phyloP scores from a whole-genome alignment of 2,113 vertebrate genomes.

The Brachyhypopomus gauderio region DNA sequence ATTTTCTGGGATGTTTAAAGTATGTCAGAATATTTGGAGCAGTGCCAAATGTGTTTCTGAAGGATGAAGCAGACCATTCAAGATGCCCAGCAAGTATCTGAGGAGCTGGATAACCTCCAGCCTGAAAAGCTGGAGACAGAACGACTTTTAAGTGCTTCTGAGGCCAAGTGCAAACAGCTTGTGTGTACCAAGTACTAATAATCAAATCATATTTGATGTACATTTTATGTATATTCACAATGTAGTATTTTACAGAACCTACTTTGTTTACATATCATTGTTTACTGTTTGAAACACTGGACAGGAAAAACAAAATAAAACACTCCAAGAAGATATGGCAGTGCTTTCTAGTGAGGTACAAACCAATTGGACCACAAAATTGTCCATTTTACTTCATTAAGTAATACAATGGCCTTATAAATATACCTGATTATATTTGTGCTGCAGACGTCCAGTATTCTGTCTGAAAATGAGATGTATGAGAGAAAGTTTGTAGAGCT shows the following conservation, averaged over 20 bases:
- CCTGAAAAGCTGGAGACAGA: constrained; percentile 34
- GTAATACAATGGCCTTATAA: not conserved
- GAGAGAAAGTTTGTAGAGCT: constrained; percentile 26
- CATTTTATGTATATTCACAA: not conserved
- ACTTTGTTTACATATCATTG: not conserved
- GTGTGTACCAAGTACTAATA: constrained; percentile 35
- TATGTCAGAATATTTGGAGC: no score
- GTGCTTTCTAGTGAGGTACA: constrained; percentile 41
- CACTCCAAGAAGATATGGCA: constrained; percentile 30
- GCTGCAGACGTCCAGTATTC: constrained; percentile 20
- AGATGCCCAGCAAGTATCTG: constrained; percentile 27
- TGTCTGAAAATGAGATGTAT: constrained; percentile 23
- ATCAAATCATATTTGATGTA: not conserved
- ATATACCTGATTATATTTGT: not conserved
- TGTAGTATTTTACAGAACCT: not conserved
- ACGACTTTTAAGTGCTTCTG: not conserved
- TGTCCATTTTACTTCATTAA: not conserved
- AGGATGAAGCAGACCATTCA: constrained; percentile 43
- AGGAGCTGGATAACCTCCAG: constrained; percentile 40
- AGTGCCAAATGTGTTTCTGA: constrained; percentile 12
- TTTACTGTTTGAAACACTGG: not conserved
- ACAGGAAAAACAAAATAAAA: constrained; percentile 49
- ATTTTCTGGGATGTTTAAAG: no score
- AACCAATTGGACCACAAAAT: no score
- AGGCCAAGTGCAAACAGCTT: constrained; percentile 28